Evolutionary conservation across 2,888 invertebrate species (phyloP).

Genomic region (Apamea crenata): DNA sequence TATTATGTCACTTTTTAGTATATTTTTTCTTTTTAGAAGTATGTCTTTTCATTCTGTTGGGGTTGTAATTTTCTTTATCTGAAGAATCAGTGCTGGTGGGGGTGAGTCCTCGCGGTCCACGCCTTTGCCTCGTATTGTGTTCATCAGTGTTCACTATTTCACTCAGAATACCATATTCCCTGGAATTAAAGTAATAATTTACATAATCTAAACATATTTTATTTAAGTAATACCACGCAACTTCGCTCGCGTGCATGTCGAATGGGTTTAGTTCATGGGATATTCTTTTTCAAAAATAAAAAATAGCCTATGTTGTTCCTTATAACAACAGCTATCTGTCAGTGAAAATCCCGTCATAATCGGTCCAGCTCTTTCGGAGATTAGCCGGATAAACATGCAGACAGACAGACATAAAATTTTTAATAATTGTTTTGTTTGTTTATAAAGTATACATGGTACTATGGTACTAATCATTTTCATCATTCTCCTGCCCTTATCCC

Average conservation of each 20-base stretch:
- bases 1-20: conserved; percentile 67
- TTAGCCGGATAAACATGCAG: not conserved
- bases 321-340: not conserved
- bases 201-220: not conserved
- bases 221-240: too few relatives aligned
- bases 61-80: conserved; percentile 86
- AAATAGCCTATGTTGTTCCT: too few relatives aligned
- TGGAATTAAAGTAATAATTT: conserved; percentile 68
- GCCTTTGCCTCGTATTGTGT: conserved; percentile 67
- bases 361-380: not conserved
- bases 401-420: not conserved
- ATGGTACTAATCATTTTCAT: too few relatives aligned
- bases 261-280: not conserved
- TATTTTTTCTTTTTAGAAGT: conserved; percentile 68
- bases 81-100: conserved; percentile 85
- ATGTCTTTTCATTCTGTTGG: conserved; percentile 77
- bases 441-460: too few relatives aligned
- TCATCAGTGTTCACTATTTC: conserved; percentile 70
- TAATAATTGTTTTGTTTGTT: not conserved
- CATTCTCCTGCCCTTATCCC: too few relatives aligned
- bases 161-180: conserved; percentile 75
- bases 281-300: too few relatives aligned
- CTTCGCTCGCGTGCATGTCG: too few relatives aligned
- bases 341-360: not conserved
- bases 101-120: conserved; percentile 75